Base-by-base conservation (phyloP, 2,888 invertebrate genomes). In the Aleiodes testaceus region DNA sequence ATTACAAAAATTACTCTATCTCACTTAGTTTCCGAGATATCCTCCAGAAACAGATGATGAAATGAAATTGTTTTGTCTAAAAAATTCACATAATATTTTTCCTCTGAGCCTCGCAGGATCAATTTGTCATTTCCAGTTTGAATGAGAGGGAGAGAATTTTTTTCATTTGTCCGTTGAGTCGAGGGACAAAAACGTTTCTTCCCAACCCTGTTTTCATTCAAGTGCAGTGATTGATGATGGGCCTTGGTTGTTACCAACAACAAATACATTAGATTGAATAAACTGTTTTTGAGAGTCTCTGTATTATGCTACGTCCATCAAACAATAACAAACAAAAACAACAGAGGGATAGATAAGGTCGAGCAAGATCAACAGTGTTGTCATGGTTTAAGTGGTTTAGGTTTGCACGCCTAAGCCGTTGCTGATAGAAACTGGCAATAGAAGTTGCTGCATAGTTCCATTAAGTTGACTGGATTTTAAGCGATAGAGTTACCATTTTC, bases 381-480 rank as follows among this genome's bases (percentile, higher is more conserved):
- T 45, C 63, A 63, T n/a, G 20, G 63, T 45, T 45, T 63, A 63
- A 63, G 63, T 63, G 63, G 63, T 63, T 63, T 45, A 47, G 63
- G 45, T 44, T 36, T 42, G 18, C 9, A 42, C 42, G 26, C 14
- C 59, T 36, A 18, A 16, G 44, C 18, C 16, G 18, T 63, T 20
- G 61, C 20, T 22, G 20, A 44, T 18, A 22, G 63, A 7, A 63
- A 45, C 63, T 18, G 47, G 63, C n/a, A 42, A 61, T 16, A 11
- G 44, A 61, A 1, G n/a, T 30, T 55, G 36, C 18, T 18, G 14
- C 12, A 20, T 20, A 45, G 22, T 44, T 63, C 20, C 22, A 63
- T 63, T 16, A 47, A 45, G 63, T 3, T 45, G 59, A 22, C 63
- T 45, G 18, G 16, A 20, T 12, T 53, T 53, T 2, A 36, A 36